phyloP scores from a whole-genome alignment of 2,888 invertebrate species.

The Dorcus parallelipipedus region DNA sequence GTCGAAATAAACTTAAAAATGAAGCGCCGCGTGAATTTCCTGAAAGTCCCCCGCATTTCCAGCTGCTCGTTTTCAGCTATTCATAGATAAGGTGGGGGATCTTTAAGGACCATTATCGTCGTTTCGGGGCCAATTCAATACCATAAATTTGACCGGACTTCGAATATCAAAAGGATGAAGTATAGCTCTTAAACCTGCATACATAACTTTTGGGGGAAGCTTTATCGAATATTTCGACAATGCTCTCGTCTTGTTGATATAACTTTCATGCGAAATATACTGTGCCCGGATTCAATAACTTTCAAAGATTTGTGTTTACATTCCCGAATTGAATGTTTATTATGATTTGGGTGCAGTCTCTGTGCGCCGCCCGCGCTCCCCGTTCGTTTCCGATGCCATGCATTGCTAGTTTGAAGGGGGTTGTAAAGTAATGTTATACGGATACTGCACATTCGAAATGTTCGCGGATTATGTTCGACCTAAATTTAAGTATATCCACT shows the following conservation, averaged over 20 bases:
- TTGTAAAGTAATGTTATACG: too few relatives aligned
- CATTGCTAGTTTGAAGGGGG: too few relatives aligned
- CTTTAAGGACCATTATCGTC: conserved; percentile 30
- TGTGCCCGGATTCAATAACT: background rate
- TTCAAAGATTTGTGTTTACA: conserved; percentile 6
- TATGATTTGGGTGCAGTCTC: too few relatives aligned
- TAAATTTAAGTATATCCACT: too few relatives aligned
- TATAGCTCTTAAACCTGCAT: conserved; percentile 18
- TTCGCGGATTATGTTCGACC: too few relatives aligned
- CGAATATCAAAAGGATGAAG: conserved; percentile 30
- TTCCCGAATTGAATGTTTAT: background rate
- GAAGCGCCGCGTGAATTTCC: conserved; percentile 23
- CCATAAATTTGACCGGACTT: conserved; percentile 29
- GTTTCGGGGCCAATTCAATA: conserved; percentile 31
- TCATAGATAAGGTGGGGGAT: conserved; percentile 28
- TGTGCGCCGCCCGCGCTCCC: too few relatives aligned
- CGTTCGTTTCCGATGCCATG: too few relatives aligned
- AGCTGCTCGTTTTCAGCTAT: conserved; percentile 29
- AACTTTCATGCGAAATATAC: conserved; percentile 8
- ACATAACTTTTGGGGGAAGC: conserved; percentile 11
- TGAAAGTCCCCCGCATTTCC: conserved; percentile 20
- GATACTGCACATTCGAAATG: too few relatives aligned
- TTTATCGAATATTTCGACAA: conserved; percentile 14
- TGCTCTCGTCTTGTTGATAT: conserved; percentile 7
- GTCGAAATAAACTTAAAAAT: conserved; percentile 15